Evolutionary conservation across 2,888 invertebrate species (phyloP).

Genomic region (Plutella xylostella): DNA sequence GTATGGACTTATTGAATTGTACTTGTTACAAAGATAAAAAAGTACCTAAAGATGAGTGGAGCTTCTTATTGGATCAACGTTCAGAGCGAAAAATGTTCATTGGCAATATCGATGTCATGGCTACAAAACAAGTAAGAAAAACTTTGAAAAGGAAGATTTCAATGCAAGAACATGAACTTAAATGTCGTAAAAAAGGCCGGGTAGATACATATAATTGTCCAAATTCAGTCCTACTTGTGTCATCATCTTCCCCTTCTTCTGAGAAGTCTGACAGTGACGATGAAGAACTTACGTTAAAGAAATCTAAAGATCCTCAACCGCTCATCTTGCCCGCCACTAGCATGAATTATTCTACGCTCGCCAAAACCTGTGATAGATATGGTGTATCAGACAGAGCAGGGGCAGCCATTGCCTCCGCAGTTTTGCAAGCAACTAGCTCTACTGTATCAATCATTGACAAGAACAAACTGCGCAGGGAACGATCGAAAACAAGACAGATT

Average conservation of each 20-base stretch:
- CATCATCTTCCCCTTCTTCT: background rate
- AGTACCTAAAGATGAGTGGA: conserved; percentile 13
- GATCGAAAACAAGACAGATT: conserved; percentile 7
- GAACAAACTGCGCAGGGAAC: conserved; percentile 15
- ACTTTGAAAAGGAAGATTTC: conserved; percentile 12
- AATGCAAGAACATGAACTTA: conserved; percentile 7
- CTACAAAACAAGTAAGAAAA: conserved; percentile 11
- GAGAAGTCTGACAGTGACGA: no score
- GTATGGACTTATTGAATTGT: conserved; percentile 11
- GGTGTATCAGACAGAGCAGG: conserved; percentile 19
- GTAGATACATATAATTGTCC: no score
- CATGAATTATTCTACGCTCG: conserved; percentile 9
- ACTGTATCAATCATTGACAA: conserved; percentile 11
- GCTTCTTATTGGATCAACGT: conserved; percentile 14
- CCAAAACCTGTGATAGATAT: conserved; percentile 17
- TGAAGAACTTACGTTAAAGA: background rate
- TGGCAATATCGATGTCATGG: conserved; percentile 9
- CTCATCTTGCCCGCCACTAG: no score
- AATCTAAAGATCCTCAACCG: background rate
- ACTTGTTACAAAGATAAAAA: conserved; percentile 12
- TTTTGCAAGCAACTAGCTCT: conserved; percentile 12
- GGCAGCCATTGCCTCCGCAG: conserved; percentile 15
- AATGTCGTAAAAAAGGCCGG: no score
- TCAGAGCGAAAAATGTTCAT: conserved; percentile 12
- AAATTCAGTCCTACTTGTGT: background rate